Evolutionary conservation across 2,797 vertebrate genomes (phyloP).

Genomic region (Hylomyscus alleni): DNA sequence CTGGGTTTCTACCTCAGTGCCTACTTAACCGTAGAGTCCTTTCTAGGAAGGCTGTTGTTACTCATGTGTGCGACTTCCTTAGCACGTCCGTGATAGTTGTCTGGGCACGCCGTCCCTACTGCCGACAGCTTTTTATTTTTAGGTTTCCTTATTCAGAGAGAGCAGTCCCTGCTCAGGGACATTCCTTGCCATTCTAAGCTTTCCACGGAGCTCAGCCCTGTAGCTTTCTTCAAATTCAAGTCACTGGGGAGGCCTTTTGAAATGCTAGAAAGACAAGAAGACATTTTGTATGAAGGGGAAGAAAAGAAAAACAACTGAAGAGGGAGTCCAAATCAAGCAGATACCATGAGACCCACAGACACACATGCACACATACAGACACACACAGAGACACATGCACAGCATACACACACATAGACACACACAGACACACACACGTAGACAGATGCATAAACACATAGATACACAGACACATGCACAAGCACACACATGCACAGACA

Average conservation of each 20-base stretch:
- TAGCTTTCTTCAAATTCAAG: slow-evolving; percentile 80
- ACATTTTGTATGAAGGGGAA: slow-evolving; percentile 76
- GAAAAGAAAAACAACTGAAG: slow-evolving; percentile 72
- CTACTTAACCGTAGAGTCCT: slow-evolving; percentile 41
- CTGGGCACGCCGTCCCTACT: slow-evolving; percentile 54
- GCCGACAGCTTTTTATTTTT: slow-evolving; percentile 78
- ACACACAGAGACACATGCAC: no score
- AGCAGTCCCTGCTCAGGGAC: slow-evolving; percentile 73
- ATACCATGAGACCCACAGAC: neutral
- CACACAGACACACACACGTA: fast-evolving
- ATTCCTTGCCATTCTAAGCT: slow-evolving; percentile 77
- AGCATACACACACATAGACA: neutral
- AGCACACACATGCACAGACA: neutral
- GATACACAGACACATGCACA: neutral
- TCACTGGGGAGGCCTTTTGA: slow-evolving; percentile 80
- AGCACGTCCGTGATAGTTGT: slow-evolving; percentile 60
- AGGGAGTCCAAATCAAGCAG: slow-evolving; percentile 60
- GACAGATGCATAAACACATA: fast-evolving
- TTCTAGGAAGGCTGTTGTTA: slow-evolving; percentile 39
- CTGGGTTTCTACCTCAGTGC: neutral
- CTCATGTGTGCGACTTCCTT: slow-evolving; percentile 41
- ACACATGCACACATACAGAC: no score
- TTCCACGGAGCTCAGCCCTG: slow-evolving; percentile 73
- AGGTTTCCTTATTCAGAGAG: slow-evolving; percentile 72
- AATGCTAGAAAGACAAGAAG: slow-evolving; percentile 79